Conservation (phyloP, 2,888 invertebrate genomes). For the Monoplex corrugatus region DNA sequence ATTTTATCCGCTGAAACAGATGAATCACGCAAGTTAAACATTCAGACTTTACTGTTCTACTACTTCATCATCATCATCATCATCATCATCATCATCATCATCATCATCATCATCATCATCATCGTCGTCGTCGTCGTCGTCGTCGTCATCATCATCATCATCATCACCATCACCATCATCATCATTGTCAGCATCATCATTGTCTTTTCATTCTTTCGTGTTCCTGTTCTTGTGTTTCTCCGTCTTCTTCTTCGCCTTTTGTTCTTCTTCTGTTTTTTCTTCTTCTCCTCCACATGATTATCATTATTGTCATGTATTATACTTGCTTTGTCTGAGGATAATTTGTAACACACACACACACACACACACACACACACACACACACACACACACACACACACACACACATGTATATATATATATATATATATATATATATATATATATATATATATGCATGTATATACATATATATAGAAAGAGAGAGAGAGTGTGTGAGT, state of each 20-base stretch:
- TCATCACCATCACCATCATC: conserved; percentile 7
- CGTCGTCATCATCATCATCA: neutral
- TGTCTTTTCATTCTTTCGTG: no score
- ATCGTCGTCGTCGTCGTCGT: neutral
- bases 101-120: conserved; percentile 18
- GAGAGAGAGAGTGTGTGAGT: no score
- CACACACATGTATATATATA: neutral
- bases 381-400: neutral
- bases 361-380: neutral
- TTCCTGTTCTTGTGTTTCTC: neutral
- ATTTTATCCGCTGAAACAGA: conserved; percentile 66
- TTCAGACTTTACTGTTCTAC: neutral
- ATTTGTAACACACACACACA: neutral
- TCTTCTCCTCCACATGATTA: no score
- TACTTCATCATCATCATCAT: neutral
- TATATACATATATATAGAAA: neutral
- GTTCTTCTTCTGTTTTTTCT: no score
- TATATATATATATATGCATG: neutral
- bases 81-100: conserved; percentile 20
- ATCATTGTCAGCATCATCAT: neutral
- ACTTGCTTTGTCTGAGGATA: no score
- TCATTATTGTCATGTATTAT: no score
- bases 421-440: neutral
- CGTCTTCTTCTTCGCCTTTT: no score
- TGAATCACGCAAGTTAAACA: neutral